Conservation (phyloP, 2,888 invertebrate species). For the Spodoptera picta region DNA sequence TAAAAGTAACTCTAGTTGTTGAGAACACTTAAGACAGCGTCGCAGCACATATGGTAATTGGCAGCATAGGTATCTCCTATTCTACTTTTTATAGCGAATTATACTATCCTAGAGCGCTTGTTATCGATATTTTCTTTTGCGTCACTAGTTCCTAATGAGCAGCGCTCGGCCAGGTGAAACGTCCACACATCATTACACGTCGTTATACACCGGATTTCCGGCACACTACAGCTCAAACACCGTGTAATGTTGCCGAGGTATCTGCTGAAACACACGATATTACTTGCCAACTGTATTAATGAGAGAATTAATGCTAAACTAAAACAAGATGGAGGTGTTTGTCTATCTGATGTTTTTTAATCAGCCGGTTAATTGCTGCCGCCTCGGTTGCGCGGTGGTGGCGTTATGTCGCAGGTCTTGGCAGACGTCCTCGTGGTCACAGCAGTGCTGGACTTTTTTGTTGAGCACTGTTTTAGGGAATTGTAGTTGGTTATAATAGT, state of each 20-base stretch:
- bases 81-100: no score
- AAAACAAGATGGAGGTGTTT: conserved; percentile 25
- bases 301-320: conserved; percentile 46
- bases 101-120: background rate
- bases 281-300: conserved; percentile 46
- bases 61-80: no score
- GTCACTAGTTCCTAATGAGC: conserved; percentile 74
- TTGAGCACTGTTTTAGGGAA: no score
- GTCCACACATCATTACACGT: conserved; percentile 83
- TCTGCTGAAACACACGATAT: conserved; percentile 47
- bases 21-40: no score
- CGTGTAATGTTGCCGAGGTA: conserved; percentile 71
- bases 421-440: background rate
- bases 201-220: conserved; percentile 83
- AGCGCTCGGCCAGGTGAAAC: conserved; percentile 78
- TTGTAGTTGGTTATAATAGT: no score
- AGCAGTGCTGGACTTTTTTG: no score
- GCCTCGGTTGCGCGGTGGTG: conserved; percentile 42
- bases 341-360: conserved; percentile 30
- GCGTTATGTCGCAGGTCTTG: background rate
- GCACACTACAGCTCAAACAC: conserved; percentile 69
- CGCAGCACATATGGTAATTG: no score
- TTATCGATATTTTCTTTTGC: conserved; percentile 20
- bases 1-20: no score
- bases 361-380: conserved; percentile 32